Evolutionary conservation across 2,797 vertebrate genomes (phyloP).

Genomic region (Antennarius maculatus): DNA sequence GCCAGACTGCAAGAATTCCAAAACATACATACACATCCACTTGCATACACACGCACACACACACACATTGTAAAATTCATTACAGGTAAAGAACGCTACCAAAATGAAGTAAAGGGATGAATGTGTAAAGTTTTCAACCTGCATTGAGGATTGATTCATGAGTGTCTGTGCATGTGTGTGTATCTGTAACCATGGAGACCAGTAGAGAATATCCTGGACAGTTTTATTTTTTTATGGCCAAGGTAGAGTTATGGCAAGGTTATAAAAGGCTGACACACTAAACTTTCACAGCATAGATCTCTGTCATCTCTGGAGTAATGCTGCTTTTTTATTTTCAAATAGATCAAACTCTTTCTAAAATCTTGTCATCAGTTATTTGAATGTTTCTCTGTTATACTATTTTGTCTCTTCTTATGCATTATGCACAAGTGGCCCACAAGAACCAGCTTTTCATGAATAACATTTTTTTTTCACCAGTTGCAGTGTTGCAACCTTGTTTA

Average conservation of each 20-base stretch:
- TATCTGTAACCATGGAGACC: slow-evolving; percentile 33
- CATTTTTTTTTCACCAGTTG: too few relatives aligned
- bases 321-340: not conserved
- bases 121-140: not conserved
- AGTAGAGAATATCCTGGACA: slow-evolving; percentile 48
- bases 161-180: slow-evolving; percentile 8
- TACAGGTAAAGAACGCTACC: too few relatives aligned
- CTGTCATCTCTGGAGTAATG: not conserved
- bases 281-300: slow-evolving; percentile 23
- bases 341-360: not conserved
- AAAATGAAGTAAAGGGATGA: too few relatives aligned
- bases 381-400: not conserved
- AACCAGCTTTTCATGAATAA: too few relatives aligned
- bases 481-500: too few relatives aligned
- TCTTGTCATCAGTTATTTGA: not conserved
- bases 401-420: not conserved
- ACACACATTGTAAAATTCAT: not conserved
- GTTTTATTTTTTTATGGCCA: slow-evolving; percentile 58
- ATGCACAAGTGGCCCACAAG: too few relatives aligned
- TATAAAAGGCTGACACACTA: slow-evolving; percentile 47
- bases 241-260: slow-evolving; percentile 49
- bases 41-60: slow-evolving; percentile 14
- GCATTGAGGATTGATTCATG: slow-evolving; percentile 12
- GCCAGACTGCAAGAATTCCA: slow-evolving; percentile 28
- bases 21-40: slow-evolving; percentile 14